A percentile compares a stretch with the other conserved stretches of the same genome.
phyloP scores from a whole-genome alignment of 2,888 invertebrate species.

The Leptinotarsa peninsularis region DNA sequence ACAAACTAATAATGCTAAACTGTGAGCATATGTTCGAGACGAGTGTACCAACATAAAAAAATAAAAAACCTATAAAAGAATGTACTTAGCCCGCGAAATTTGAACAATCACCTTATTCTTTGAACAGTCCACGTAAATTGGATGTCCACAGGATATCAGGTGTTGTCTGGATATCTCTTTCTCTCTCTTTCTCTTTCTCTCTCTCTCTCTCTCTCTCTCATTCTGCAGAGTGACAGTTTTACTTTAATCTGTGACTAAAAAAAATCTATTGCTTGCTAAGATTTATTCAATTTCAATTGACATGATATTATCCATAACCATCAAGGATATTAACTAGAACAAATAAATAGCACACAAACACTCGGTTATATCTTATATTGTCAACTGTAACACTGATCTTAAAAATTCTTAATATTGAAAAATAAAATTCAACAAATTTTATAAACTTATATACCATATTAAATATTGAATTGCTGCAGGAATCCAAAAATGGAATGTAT shows the following conservation, averaged over 20 bases:
- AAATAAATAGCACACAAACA: conserved; percentile 40
- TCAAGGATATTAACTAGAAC: conserved; percentile 39
- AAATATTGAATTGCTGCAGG: background rate
- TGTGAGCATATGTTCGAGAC: too few species aligned
- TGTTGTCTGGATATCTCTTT: too few species aligned
- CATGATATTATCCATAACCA: conserved; percentile 40
- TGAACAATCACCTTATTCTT: too few species aligned
- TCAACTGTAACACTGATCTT: conserved; percentile 19
- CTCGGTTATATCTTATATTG: conserved; percentile 32
- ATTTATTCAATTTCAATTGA: conserved; percentile 54
- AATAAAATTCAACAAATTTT: conserved; percentile 18
- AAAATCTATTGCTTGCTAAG: conserved; percentile 37
- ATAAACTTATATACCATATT: background rate
- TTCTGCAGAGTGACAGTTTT: too few species aligned
- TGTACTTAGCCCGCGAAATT: too few species aligned
- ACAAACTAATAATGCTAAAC: too few species aligned
- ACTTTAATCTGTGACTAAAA: background rate
- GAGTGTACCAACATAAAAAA: too few species aligned
- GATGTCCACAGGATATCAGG: too few species aligned
- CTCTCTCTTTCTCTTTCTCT: too few species aligned
- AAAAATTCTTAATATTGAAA: background rate
- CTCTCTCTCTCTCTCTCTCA: too few species aligned
- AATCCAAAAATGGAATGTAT: conserved; percentile 12
- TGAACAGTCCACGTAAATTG: too few species aligned
- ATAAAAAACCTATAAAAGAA: too few species aligned